These are phyloP conservation scores for Clarias macrocephalus DNA, from an alignment of 2,113 vertebrate species.

Conservation along the genomic window DNA sequence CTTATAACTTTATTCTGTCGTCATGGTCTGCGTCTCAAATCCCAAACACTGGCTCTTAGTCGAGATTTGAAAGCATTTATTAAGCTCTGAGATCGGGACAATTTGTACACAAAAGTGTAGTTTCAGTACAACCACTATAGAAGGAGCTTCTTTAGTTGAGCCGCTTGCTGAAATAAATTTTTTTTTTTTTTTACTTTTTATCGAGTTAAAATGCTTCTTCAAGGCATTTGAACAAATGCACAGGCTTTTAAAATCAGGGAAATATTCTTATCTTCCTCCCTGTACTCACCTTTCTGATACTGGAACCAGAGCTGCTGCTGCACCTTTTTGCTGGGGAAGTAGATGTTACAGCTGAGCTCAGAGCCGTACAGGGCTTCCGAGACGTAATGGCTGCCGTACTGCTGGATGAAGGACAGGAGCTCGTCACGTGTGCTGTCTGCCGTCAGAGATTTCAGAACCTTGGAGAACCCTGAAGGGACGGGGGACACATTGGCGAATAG, in stretches of 20 bases:
- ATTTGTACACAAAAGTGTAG: too few species aligned
- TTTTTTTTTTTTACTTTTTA: not conserved
- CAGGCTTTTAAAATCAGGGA: not conserved
- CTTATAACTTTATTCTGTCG: not conserved
- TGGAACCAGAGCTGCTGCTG: conserved; percentile 99
- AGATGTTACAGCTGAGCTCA: conserved; percentile 93
- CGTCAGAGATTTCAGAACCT: conserved; percentile 89
- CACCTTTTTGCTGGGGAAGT: conserved; percentile 96
- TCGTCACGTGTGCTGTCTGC: conserved; percentile 91
- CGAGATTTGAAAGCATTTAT: too few species aligned
- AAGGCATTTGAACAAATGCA: not conserved
- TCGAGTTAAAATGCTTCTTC: not conserved
- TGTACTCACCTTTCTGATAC: conserved; percentile 95
- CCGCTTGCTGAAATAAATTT: not conserved
- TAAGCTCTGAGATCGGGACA: not conserved
- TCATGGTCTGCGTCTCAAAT: not conserved
- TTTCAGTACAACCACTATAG: not conserved
- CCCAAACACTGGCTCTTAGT: not conserved
- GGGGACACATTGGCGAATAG: not conserved
- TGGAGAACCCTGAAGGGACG: conserved; percentile 81
- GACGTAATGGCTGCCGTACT: conserved; percentile 92
- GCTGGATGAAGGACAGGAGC: conserved; percentile 87
- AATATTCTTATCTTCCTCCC: not conserved
- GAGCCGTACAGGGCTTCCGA: conserved; percentile 93
- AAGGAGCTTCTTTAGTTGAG: not conserved